Conservation (phyloP, 2,888 invertebrate genomes). For the Oligia strigilis region DNA sequence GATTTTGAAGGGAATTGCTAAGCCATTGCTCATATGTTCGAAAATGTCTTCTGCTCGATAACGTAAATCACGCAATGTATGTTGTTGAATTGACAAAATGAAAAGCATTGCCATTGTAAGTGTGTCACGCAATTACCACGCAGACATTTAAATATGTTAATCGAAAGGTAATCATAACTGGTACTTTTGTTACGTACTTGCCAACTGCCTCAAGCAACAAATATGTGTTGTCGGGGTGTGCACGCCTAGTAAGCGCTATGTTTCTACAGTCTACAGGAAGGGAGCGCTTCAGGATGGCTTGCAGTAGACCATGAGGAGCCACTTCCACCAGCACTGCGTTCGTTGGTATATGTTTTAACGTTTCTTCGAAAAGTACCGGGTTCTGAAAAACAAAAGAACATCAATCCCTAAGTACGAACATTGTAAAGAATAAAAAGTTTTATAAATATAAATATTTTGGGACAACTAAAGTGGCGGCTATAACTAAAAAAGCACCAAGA, state of each 20-base stretch:
- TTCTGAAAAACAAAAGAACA: constrained; percentile 73
- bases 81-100: neutral
- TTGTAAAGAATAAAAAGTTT: neutral
- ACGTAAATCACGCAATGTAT: too few relatives aligned
- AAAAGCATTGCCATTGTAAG: neutral
- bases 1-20: too few relatives aligned
- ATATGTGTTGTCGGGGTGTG: too few relatives aligned
- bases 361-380: constrained; percentile 95
- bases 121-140: neutral
- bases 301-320: constrained; percentile 93
- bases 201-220: too few relatives aligned
- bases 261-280: too few relatives aligned
- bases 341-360: constrained; percentile 93
- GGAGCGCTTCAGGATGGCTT: too few relatives aligned
- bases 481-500: neutral
- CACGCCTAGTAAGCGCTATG: too few relatives aligned
- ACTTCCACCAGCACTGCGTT: constrained; percentile 96
- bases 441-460: neutral
- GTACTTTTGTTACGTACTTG: too few relatives aligned
- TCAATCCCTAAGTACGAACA: neutral
- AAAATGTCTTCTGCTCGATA: too few relatives aligned
- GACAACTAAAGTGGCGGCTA: neutral
- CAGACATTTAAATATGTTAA: too few relatives aligned
- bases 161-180: too few relatives aligned
- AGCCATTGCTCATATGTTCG: too few relatives aligned